These are phyloP conservation scores for Clostera curtula DNA, from an alignment of 2,888 invertebrate genomes.

Conservation along the genomic window DNA sequence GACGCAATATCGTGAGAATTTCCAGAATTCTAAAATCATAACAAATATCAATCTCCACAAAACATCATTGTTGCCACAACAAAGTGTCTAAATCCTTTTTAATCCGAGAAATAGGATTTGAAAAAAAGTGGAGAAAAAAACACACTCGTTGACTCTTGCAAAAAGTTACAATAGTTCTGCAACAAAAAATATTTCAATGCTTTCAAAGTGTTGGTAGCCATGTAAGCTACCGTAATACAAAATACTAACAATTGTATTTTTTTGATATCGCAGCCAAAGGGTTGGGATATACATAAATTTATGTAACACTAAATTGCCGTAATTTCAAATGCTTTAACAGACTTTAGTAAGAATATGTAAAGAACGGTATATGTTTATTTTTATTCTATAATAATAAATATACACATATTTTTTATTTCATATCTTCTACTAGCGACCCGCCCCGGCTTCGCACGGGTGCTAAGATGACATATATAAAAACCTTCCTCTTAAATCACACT, in stretches of 20 bases:
- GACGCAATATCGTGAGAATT: conserved; percentile 44
- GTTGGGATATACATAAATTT: too few relatives aligned
- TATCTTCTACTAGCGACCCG: too few relatives aligned
- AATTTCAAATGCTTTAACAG: too few relatives aligned
- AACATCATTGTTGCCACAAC: conserved; percentile 71
- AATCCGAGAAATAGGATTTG: conserved; percentile 72
- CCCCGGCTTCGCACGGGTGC: too few relatives aligned
- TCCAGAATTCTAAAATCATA: conserved; percentile 49
- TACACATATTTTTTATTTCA: too few relatives aligned
- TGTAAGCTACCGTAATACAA: conserved; percentile 66
- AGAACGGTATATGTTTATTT: too few relatives aligned
- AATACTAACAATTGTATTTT: conserved; percentile 54
- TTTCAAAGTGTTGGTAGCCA: conserved; percentile 39
- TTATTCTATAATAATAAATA: too few relatives aligned
- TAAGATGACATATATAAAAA: too few relatives aligned
- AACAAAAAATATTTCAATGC: conserved; percentile 35
- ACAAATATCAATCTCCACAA: conserved; percentile 63
- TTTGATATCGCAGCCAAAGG: too few relatives aligned
- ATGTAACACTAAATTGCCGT: too few relatives aligned
- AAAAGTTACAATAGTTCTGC: conserved; percentile 51
- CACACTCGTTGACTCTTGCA: conserved; percentile 65
- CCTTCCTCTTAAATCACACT: too few relatives aligned
- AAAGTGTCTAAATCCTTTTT: conserved; percentile 72
- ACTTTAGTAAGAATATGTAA: too few relatives aligned
- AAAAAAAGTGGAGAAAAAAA: conserved; percentile 46